These are phyloP conservation scores for Polydrusus pterygomalis DNA, from an alignment of 2,888 invertebrate species.

Conservation along the genomic window DNA sequence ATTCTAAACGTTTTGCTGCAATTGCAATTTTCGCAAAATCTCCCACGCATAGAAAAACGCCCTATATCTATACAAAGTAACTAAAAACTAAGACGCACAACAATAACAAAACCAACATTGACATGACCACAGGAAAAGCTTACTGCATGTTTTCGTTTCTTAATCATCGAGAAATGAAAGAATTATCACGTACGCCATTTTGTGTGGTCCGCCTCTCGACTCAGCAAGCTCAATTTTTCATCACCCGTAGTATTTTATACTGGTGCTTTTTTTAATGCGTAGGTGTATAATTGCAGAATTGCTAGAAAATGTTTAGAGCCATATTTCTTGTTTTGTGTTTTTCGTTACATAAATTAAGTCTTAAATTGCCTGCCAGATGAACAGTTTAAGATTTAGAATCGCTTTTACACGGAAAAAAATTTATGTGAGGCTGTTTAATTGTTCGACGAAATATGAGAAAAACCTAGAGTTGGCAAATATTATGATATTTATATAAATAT, in stretches of 20 bases:
- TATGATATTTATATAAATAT: no score
- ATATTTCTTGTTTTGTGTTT: no score
- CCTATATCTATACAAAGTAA: conserved; percentile 25
- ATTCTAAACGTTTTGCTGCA: background rate
- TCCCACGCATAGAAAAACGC: conserved; percentile 23
- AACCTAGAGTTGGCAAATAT: no score
- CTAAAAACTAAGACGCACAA: conserved; percentile 19
- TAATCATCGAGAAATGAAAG: conserved; percentile 34
- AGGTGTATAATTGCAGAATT: background rate
- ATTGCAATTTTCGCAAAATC: conserved; percentile 24
- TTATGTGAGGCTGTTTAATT: no score
- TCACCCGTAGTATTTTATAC: background rate
- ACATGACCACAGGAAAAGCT: conserved; percentile 45
- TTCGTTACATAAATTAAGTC: no score
- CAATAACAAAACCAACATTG: conserved; percentile 27
- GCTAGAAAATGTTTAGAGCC: no score
- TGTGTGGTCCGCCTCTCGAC: conserved; percentile 46
- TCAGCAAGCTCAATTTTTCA: conserved; percentile 2
- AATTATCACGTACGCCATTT: conserved; percentile 54
- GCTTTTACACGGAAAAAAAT: no score
- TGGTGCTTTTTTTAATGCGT: background rate
- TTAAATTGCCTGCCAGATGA: no score
- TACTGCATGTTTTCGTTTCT: conserved; percentile 44
- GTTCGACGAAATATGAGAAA: no score
- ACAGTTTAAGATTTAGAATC: no score